Percentiles rank a stretch among this genome's conserved stretches.
These are phyloP conservation scores for Gallinago paraguaiae DNA, from an alignment of 2,113 vertebrate species.

Conservation along the genomic window DNA sequence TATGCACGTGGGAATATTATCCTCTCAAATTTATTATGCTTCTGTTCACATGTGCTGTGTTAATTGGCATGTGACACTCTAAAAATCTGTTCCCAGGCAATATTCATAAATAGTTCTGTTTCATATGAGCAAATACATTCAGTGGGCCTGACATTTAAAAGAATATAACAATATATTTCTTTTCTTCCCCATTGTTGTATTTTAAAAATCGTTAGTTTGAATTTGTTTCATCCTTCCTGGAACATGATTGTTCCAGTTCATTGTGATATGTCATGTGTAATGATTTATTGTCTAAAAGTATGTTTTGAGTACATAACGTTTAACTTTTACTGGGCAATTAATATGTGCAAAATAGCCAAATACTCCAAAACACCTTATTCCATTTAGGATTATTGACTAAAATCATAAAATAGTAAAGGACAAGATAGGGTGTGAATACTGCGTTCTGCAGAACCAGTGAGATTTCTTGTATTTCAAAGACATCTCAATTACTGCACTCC, in stretches of 20 bases:
- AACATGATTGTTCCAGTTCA: neutral
- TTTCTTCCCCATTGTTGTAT: neutral
- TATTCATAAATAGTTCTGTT: constrained; percentile 57
- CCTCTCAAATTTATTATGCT: constrained; percentile 46
- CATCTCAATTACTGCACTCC: constrained; percentile 32
- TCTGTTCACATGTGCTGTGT: constrained; percentile 44
- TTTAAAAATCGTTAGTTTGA: neutral
- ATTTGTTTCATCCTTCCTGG: neutral
- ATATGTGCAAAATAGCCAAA: neutral
- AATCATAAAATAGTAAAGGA: neutral
- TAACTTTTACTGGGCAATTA: neutral
- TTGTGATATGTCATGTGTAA: neutral
- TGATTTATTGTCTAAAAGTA: neutral
- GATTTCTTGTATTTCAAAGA: constrained; percentile 14
- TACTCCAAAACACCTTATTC: neutral
- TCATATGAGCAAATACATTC: neutral
- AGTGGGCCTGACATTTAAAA: neutral
- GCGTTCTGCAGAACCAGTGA: neutral
- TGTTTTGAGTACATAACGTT: neutral
- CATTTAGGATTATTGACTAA: neutral
- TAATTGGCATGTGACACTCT: constrained; percentile 63
- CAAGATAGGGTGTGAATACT: neutral
- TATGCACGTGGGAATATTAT: constrained; percentile 50
- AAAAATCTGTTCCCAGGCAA: constrained; percentile 49
- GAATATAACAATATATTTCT: neutral